Conservation (phyloP, 2,797 vertebrate species). For the Aselliscus stoliczkanus region DNA sequence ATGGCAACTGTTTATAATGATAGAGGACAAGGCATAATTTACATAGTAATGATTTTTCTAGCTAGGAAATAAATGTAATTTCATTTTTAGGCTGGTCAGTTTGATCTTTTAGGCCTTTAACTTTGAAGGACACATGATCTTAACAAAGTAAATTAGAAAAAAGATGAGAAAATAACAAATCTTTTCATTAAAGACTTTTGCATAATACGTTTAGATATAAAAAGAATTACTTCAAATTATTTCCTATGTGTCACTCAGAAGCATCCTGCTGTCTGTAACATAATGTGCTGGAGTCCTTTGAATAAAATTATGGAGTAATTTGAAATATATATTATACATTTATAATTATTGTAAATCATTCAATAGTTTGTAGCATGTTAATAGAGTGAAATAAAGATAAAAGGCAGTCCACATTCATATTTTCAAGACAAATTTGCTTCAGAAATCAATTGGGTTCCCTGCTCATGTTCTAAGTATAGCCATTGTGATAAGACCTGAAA, state of each 20-base stretch:
- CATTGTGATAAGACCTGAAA: constrained; percentile 98
- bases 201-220: constrained; percentile 79
- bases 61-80: constrained; percentile 40
- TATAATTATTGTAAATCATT: constrained; percentile 80
- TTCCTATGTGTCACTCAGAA: constrained; percentile 79
- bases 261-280: constrained; percentile 79
- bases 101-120: constrained; percentile 74
- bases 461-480: constrained; percentile 96
- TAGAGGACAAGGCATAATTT: constrained; percentile 31
- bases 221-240: constrained; percentile 79
- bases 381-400: constrained; percentile 78
- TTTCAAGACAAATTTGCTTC: constrained; percentile 76
- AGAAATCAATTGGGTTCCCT: constrained; percentile 74
- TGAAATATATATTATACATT: constrained; percentile 84
- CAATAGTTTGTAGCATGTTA: constrained; percentile 75
- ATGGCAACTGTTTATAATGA: constrained; percentile 29
- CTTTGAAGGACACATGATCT: constrained; percentile 74
- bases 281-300: constrained; percentile 78
- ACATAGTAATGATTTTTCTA: constrained; percentile 22
- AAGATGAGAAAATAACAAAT: constrained; percentile 78
- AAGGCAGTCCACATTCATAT: constrained; percentile 84
- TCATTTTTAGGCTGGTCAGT: constrained; percentile 63
- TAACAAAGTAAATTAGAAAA: constrained; percentile 55
- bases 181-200: constrained; percentile 80
- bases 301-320: constrained; percentile 81